A percentile compares a stretch with the other conserved stretches of the same genome.
Conservation (phyloP, 1,140 invertebrate species). For the Oryzaephilus surinamensis region DNA sequence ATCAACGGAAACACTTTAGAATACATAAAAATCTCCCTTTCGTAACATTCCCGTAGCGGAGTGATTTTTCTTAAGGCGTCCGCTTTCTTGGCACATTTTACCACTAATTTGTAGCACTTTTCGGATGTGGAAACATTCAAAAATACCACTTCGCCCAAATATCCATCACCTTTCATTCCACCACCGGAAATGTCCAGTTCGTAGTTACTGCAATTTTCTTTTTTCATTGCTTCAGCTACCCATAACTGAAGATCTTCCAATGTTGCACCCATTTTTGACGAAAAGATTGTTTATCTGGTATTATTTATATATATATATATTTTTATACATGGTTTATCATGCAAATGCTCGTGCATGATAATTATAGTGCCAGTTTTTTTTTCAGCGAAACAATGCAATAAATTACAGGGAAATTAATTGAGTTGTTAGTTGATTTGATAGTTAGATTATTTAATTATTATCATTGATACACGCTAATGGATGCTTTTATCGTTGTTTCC, state of each 20-base stretch:
- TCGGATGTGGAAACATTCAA: slow-evolving; percentile 13
- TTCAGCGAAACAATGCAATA: not conserved
- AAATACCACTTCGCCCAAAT: slow-evolving; percentile 25
- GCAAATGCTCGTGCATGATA: not conserved
- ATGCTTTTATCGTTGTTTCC: too few relatives aligned
- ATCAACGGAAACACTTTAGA: slow-evolving; percentile 17
- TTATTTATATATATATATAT: not conserved
- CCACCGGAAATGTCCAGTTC: slow-evolving; percentile 16
- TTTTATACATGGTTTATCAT: not conserved
- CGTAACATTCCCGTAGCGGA: slow-evolving; percentile 8
- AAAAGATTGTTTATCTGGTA: not conserved
- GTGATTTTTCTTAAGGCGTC: slow-evolving; percentile 16
- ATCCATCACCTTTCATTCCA: slow-evolving; percentile 21
- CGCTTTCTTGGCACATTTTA: slow-evolving; percentile 20
- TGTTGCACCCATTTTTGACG: slow-evolving; percentile 5
- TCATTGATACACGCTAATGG: not conserved
- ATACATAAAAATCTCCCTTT: slow-evolving; percentile 23
- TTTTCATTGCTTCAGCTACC: slow-evolving; percentile 13
- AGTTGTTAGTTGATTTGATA: not conserved
- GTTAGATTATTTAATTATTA: not conserved
- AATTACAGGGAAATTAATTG: not conserved
- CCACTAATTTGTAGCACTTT: slow-evolving; percentile 14
- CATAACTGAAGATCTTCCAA: slow-evolving; percentile 6
- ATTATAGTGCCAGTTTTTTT: not conserved
- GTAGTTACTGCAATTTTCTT: slow-evolving; percentile 12